Conservation (phyloP, 1,140 invertebrate genomes). For the Drosophila oshimai region DNA sequence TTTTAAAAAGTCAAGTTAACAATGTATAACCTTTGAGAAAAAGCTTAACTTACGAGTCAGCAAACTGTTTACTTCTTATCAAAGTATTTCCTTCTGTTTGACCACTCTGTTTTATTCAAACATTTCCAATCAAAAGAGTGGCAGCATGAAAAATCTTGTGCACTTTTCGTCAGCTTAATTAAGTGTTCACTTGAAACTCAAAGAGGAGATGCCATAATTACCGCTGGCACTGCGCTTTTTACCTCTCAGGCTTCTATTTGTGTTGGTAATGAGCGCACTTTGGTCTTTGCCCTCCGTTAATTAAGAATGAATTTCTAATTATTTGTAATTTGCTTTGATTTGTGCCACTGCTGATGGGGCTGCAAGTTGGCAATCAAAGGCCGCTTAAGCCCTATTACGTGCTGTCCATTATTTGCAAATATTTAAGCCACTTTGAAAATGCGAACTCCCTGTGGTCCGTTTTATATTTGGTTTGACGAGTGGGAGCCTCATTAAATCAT, state of each 20-base stretch:
- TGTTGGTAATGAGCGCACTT: conserved; percentile 50
- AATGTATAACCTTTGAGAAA: too few relatives aligned
- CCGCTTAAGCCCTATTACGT: conserved; percentile 57
- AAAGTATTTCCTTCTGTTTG: neutral
- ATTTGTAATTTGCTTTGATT: conserved; percentile 75
- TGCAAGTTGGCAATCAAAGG: conserved; percentile 29
- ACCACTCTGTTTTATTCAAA: neutral
- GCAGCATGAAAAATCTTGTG: conserved; percentile 16
- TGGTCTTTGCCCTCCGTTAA: neutral
- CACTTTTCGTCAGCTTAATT: conserved; percentile 57
- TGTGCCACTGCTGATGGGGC: conserved; percentile 1
- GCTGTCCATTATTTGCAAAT: conserved; percentile 55
- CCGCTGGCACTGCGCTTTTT: neutral
- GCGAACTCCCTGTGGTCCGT: neutral
- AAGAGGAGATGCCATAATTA: conserved; percentile 56
- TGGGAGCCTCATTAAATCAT: conserved; percentile 48
- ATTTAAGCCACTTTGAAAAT: neutral
- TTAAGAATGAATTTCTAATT: conserved; percentile 61
- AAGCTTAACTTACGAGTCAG: neutral
- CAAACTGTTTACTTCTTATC: neutral
- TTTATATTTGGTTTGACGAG: conserved; percentile 8
- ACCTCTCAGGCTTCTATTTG: conserved; percentile 2
- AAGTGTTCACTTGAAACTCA: conserved; percentile 25
- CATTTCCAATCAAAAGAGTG: neutral
- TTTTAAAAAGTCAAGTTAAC: too few relatives aligned